These are phyloP conservation scores for Laticauda colubrina DNA, from an alignment of 2,113 vertebrate genomes.

Conservation along the genomic window DNA sequence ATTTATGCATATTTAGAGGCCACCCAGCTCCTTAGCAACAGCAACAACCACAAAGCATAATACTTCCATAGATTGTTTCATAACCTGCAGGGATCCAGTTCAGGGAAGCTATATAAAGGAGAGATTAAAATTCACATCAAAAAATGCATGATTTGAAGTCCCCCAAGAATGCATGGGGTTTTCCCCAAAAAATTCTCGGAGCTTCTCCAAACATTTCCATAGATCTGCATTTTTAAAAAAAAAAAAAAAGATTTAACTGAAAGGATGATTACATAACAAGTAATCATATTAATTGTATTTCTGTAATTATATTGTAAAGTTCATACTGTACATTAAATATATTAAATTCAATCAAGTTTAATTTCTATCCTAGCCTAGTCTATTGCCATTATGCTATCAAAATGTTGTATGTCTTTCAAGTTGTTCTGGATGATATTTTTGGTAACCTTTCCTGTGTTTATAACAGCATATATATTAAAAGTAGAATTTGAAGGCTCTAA, in stretches of 20 bases:
- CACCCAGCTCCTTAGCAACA: neutral
- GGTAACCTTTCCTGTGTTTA: neutral
- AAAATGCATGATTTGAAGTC: neutral
- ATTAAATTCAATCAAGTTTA: neutral
- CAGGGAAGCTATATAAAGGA: neutral
- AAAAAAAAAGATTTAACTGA: neutral
- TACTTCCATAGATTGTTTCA: neutral
- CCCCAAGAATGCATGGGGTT: neutral
- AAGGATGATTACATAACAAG: neutral
- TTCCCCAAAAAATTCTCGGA: neutral
- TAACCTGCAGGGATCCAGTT: neutral
- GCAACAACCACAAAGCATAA: neutral
- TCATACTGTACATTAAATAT: neutral
- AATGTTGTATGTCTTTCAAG: neutral
- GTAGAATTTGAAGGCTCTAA: neutral
- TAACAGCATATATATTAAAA: neutral
- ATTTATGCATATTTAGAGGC: neutral
- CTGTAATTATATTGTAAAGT: neutral
- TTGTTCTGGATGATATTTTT: neutral
- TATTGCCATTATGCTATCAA: neutral
- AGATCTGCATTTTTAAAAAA: neutral
- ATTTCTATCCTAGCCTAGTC: neutral
- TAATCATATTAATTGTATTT: neutral
- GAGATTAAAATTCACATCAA: neutral
- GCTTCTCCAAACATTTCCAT: neutral